Evolutionary conservation across 2,888 invertebrate genomes (phyloP), one percentile per base, ranked within the genome.

Genomic region (Napeogenes sylphis): DNA sequence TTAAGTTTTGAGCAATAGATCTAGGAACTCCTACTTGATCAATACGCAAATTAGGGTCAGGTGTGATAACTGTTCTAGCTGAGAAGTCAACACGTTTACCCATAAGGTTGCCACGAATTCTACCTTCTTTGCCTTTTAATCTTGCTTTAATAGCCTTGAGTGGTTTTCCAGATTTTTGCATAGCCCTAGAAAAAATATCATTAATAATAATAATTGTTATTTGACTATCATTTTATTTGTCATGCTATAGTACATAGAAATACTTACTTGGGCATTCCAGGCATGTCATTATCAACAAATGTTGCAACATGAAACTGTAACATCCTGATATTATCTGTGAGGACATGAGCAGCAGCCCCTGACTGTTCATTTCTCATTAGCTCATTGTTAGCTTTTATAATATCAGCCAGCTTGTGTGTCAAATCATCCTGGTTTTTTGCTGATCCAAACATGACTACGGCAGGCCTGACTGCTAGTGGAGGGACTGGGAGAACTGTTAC

Each of bases 41-140:
- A 82, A 97, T 99, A 71, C 97, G 93, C 68, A 98, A 90, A 87
- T 98, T 98, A 0, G 98, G 98, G 92, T 98, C 98, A 0, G 98
- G 98, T 30, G 98, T 99, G 80, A 98, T 98, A 77, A 99, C 99
- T 76, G 99, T 99, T 84, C 99, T 95, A 4, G 99, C 99, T 0
- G 99, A 99, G 83, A 99, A 99, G 82, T 99, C 99, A 0, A 99
- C 99, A 92, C 99, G 98, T 84, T 99, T 99, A 61, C 99, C 99
- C 99, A 99, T 99, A 75, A 99, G 93, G 85, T 99, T 99, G 75
- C 99, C 99, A 86, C 99, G 93, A 77, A 99, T 99, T 77, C 99
- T 93, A 0, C 99, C 99, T 93, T 99, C 99, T 82, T 99, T 99
- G 30, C 99, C 99, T 88, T 99, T 99, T 58, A 97, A 83, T 56